Base-by-base conservation (phyloP, 2,888 invertebrate genomes). In the Ornithoptera priamus region DNA sequence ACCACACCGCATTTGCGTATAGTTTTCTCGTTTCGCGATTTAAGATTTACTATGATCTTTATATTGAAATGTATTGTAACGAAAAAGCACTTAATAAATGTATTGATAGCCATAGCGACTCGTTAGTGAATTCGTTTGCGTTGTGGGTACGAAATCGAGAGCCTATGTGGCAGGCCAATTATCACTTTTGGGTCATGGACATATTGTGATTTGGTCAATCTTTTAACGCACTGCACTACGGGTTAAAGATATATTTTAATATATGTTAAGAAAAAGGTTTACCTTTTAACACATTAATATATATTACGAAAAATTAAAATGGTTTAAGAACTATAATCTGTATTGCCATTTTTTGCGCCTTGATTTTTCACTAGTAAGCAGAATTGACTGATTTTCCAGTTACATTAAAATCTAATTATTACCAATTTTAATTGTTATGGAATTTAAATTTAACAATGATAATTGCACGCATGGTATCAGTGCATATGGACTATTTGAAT, bases 181-280 rank as follows among this genome's bases (percentile, higher is more conserved):
- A 68, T 36, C 63, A 56, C 46, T 68, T 68, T 63, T 68, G 62
- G 62, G 62, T 63, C 68, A 68, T 24, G 62, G 62, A 42, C 68
- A 58, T 46, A 59, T 46, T 63, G 58, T 53, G 65, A 58, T 65
- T 58, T 30, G 65, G 36, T 42, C 15, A 36, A 20, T 61, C 18
- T 39, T 10, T 42, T 17, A 39, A 18, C 39, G 10, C 36, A n/a
- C 7, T 10, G 12, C 12, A 58, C 57, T n/a, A 8, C 53, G 53
- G 53, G 18, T 53, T 53, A 7, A 53, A 53, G 5, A 18, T 53
- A 53, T 53, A 53, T 12, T 7, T 53, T 53, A 30, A 30, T 30
- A 4, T 30, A 30, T 30, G 30, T 30, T 30, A 30, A 5, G 4
- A 5, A 30, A 30, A 30, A 30, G 30, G 5, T 30, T 30, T 30